Percentiles rank a stretch among this genome's conserved stretches.
These are phyloP conservation scores for Sorex maritimensis DNA, from an alignment of 2,797 vertebrate species.

Conservation along the genomic window DNA sequence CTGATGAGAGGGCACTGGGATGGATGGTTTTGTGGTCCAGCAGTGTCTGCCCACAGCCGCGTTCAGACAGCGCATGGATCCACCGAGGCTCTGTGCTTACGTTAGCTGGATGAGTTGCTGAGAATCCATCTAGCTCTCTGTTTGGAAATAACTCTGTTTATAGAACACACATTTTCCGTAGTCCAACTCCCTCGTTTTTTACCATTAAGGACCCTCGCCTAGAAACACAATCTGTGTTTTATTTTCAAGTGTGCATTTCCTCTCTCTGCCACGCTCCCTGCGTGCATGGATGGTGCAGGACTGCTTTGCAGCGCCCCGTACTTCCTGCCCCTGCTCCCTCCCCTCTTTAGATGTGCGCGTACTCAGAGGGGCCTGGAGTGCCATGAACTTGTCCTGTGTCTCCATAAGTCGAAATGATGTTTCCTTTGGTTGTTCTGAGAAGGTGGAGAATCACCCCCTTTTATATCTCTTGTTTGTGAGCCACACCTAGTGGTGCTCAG, in stretches of 20 bases:
- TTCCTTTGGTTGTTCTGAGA: constrained; percentile 54
- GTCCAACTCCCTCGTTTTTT: constrained; percentile 74
- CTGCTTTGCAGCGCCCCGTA: constrained; percentile 55
- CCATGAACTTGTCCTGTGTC: background rate
- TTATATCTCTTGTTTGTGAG: background rate
- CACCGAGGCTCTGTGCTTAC: constrained; percentile 23
- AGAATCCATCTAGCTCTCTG: constrained; percentile 76
- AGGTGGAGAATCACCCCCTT: constrained; percentile 17
- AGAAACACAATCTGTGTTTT: constrained; percentile 69
- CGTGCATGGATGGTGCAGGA: constrained; percentile 79
- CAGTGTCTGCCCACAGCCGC: background rate
- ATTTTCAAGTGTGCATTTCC: constrained; percentile 69
- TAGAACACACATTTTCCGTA: constrained; percentile 64
- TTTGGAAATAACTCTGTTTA: constrained; percentile 80
- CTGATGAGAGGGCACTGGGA: background rate
- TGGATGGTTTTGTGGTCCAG: constrained; percentile 14
- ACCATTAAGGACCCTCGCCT: constrained; percentile 73
- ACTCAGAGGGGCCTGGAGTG: constrained; percentile 40
- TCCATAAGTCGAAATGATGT: background rate
- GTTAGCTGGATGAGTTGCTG: constrained; percentile 72
- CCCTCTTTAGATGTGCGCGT: background rate
- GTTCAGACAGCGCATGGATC: background rate
- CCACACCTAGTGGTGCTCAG: background rate
- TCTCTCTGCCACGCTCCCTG: constrained; percentile 60
- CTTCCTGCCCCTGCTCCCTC: constrained; percentile 57